Evolutionary conservation across 2,888 invertebrate genomes (phyloP), one percentile per base, ranked within the genome.

Genomic region (Oscheius myriophilus): DNA sequence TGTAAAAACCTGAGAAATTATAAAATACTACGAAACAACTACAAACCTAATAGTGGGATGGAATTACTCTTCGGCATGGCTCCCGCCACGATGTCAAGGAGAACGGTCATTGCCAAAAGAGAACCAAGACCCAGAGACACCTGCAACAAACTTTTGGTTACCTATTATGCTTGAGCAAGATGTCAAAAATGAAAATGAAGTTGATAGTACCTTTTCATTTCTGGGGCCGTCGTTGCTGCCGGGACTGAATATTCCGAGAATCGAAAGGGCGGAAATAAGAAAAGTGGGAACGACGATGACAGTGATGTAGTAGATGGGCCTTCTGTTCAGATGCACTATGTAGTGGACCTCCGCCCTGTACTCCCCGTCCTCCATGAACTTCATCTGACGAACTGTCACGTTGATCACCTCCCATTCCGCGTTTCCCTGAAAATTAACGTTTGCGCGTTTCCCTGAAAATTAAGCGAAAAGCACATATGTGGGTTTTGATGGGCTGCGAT

Each of bases 51-150:
- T 6, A 85, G 70, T 2, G 85, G 85, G 33, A 85, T 83, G 0
- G 83, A 81, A 64, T 85, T 85, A 66, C 78, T 79, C 67, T 85
- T 85, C 4, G 85, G 85, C 85, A 85, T 84, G 4, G 85, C 82
- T 9, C 82, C 80, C 3, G 82, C 82, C 0, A 84, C 80, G 62
- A 80, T 80, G 62, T 81, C 84, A 23, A 85, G 68, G 9, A 85
- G 74, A 0, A 85, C 85, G 26, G 85, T 84, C 82, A 85, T 85
- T 25, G 85, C 83, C 14, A 83, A 67, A 9, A 83, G 71, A 4
- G 75, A 76, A 0, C 83, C 83, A 3, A 83, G 69, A 0, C 83
- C 83, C 11, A 83, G 71, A 2, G 83, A 83, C 23, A 82, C 82
- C 76, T 75, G 43, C 41, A 65, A 69, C n/a, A 33, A 33, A 33